Percentiles rank a stretch among this genome's conserved stretches.
phyloP scores from a whole-genome alignment of 2,113 vertebrate species.

The Procavia capensis region DNA sequence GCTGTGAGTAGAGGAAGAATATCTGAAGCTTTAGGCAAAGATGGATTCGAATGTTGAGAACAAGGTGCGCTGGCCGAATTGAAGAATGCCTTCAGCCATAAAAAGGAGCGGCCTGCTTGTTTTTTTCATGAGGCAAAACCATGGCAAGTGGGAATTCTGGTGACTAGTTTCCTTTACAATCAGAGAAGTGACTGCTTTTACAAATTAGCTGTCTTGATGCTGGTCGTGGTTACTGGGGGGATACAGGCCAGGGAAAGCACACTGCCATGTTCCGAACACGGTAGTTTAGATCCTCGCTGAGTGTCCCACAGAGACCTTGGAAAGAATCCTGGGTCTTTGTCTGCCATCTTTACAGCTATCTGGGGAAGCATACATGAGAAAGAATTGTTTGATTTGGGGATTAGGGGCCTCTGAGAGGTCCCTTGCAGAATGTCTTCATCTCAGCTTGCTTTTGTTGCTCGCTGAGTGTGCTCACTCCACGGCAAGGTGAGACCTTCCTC shows the following conservation, averaged over 20 bases:
- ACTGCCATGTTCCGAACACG: not conserved
- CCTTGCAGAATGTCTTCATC: conserved; percentile 60
- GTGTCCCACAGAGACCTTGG: conserved; percentile 1
- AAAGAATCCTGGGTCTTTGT: not conserved
- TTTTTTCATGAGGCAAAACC: not conserved
- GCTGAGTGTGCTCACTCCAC: not conserved
- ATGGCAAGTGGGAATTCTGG: not conserved
- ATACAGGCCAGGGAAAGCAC: not conserved
- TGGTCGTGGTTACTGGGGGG: not conserved
- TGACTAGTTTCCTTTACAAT: not conserved
- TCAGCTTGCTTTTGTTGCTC: conserved; percentile 52
- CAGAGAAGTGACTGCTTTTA: not conserved
- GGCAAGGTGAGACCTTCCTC: conserved; percentile 13
- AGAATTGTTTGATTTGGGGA: conserved; percentile 65
- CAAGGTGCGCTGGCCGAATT: not conserved
- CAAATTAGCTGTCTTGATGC: not conserved
- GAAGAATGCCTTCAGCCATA: not conserved
- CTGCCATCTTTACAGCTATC: conserved; percentile 24
- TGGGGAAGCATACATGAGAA: conserved; percentile 1
- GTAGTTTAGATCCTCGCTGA: not conserved
- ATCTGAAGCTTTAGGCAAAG: not conserved
- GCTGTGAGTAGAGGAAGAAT: not conserved
- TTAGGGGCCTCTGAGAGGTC: conserved; percentile 24
- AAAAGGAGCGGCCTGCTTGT: not conserved
- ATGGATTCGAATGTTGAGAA: not conserved